phyloP scores from a whole-genome alignment of 2,888 invertebrate genomes.

The Dicyrtomina minuta region DNA sequence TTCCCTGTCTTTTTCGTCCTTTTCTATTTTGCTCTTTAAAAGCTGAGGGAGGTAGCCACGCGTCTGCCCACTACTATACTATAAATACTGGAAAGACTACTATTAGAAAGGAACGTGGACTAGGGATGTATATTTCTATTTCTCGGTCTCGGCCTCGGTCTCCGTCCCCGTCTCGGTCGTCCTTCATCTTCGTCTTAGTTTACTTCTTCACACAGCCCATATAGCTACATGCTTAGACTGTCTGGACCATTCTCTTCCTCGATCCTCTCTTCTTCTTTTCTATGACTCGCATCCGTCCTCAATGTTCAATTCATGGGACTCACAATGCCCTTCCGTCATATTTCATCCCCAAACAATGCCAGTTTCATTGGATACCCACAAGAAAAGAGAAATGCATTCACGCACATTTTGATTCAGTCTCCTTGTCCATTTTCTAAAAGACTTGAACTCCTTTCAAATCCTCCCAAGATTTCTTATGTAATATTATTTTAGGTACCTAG shows the following conservation, averaged over 20 bases:
- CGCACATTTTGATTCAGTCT: constrained; percentile 11
- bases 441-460: constrained; percentile 1
- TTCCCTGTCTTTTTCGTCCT: neutral
- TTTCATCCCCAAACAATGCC: constrained; percentile 24
- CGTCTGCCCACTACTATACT: constrained; percentile 19
- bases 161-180: neutral
- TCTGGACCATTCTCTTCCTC: constrained; percentile 27
- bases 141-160: neutral
- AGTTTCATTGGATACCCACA: constrained; percentile 6
- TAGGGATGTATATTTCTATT: neutral
- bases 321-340: constrained; percentile 37
- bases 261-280: constrained; percentile 6
- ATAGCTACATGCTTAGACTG: too few relatives aligned
- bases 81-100: neutral
- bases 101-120: neutral
- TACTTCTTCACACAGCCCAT: neutral
- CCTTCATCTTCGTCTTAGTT: constrained; percentile 6
- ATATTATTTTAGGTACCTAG: too few relatives aligned
- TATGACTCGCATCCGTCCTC: constrained; percentile 31
- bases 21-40: neutral
- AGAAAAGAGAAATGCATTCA: constrained; percentile 10
- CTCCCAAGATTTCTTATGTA: neutral
- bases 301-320: constrained; percentile 35
- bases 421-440: constrained; percentile 1
- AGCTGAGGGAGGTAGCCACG: constrained; percentile 29